These are phyloP conservation scores for Myotis findleyi DNA, from an alignment of 2,797 vertebrate species.

Conservation along the genomic window DNA sequence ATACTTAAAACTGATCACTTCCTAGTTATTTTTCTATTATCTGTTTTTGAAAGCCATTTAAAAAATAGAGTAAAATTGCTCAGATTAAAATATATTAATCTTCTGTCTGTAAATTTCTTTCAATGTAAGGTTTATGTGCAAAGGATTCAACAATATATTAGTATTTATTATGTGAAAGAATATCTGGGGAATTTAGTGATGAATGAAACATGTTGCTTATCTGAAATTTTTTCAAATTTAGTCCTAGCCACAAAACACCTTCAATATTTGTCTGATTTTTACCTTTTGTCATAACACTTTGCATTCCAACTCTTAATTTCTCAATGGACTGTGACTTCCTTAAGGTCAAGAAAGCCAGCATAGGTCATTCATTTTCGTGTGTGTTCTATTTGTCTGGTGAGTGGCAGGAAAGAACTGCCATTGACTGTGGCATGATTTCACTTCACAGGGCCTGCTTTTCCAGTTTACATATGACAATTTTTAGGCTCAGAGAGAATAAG, in stretches of 20 bases:
- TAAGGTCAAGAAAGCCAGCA: background rate
- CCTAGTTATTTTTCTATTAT: background rate
- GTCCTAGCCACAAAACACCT: background rate
- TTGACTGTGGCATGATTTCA: background rate
- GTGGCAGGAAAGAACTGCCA: background rate
- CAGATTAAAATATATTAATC: background rate
- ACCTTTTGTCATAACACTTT: background rate
- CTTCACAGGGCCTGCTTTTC: background rate
- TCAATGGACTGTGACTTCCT: background rate
- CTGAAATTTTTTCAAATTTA: background rate
- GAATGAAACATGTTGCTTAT: background rate
- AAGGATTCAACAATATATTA: background rate
- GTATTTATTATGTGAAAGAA: background rate
- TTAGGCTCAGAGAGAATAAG: background rate
- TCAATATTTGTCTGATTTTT: background rate
- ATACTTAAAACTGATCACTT: background rate
- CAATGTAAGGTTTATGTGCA: background rate
- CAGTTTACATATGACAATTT: background rate
- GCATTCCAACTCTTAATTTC: background rate
- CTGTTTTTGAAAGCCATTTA: background rate
- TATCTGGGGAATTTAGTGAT: background rate
- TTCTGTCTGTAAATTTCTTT: background rate
- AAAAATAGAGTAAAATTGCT: background rate
- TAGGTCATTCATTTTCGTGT: background rate
- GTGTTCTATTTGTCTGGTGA: background rate